phyloP scores from a whole-genome alignment of 1,140 invertebrate species.

The Pseudomyrmex dendroicus region DNA sequence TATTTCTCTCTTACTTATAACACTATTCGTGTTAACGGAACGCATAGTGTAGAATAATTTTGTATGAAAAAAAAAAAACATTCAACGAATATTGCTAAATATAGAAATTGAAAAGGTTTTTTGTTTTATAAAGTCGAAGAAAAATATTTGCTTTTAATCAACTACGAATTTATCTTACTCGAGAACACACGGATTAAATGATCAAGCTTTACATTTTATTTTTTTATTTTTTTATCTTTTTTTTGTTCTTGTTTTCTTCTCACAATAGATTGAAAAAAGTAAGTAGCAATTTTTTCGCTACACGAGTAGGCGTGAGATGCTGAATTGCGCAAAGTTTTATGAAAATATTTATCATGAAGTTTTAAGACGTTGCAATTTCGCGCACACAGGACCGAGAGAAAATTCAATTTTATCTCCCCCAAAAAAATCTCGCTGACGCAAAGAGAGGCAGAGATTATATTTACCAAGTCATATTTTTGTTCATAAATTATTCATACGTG shows the following conservation, averaged over 20 bases:
- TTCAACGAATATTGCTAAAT: not conserved
- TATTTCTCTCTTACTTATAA: not conserved
- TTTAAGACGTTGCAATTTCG: not conserved
- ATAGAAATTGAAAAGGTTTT: not conserved
- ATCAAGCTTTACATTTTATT: not conserved
- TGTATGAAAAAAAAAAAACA: not conserved
- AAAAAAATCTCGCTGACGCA: not conserved
- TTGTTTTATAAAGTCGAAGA: too few species aligned
- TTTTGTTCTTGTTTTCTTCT: not conserved
- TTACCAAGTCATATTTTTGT: slow-evolving; percentile 40
- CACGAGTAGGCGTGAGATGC: not conserved
- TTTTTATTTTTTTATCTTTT: not conserved
- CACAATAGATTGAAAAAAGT: not conserved
- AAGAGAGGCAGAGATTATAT: slow-evolving; percentile 8
- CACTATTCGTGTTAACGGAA: not conserved
- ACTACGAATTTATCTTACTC: slow-evolving; percentile 8
- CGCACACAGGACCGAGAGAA: not conserved
- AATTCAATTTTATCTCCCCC: not conserved
- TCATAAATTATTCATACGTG: slow-evolving; percentile 41
- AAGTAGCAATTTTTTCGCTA: not conserved
- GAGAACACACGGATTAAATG: not conserved
- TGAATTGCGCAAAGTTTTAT: not conserved
- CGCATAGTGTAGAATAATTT: not conserved
- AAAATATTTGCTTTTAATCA: slow-evolving; percentile 28
- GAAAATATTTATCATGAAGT: not conserved